Evolutionary conservation across 1,140 invertebrate species (phyloP).

Genomic region (Brachionus paranguensis): DNA sequence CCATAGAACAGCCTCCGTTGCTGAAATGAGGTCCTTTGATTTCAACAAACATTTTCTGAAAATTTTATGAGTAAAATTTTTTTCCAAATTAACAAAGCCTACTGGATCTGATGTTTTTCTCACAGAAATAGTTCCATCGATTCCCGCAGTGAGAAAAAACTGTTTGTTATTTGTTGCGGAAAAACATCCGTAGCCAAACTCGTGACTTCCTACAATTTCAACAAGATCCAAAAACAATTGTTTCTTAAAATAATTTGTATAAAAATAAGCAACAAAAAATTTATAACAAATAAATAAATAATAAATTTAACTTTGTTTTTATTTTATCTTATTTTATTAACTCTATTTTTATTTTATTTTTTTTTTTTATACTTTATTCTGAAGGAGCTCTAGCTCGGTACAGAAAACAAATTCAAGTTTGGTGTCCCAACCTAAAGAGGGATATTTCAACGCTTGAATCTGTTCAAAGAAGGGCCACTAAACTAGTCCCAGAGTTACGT

Average conservation of each 20-base stretch:
- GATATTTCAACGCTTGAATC: too few species aligned
- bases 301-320: too few species aligned
- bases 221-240: background rate
- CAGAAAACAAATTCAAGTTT: too few species aligned
- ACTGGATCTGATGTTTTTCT: slow-evolving; percentile 20
- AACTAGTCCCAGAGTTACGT: too few species aligned
- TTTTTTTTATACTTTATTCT: too few species aligned
- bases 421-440: too few species aligned
- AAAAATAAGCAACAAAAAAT: background rate
- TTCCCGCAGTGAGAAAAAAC: background rate
- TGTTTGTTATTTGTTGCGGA: background rate
- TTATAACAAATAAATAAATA: too few species aligned
- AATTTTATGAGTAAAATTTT: background rate
- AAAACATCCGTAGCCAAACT: slow-evolving; percentile 26
- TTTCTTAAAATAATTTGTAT: background rate
- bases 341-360: too few species aligned
- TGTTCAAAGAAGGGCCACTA: too few species aligned
- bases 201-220: slow-evolving; percentile 9
- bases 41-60: background rate
- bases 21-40: background rate
- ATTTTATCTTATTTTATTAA: too few species aligned
- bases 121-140: slow-evolving; percentile 6
- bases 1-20: background rate
- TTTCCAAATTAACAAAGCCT: background rate
- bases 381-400: too few species aligned